Base-by-base conservation (phyloP, 2,888 invertebrate species). In the Brenthis ino region DNA sequence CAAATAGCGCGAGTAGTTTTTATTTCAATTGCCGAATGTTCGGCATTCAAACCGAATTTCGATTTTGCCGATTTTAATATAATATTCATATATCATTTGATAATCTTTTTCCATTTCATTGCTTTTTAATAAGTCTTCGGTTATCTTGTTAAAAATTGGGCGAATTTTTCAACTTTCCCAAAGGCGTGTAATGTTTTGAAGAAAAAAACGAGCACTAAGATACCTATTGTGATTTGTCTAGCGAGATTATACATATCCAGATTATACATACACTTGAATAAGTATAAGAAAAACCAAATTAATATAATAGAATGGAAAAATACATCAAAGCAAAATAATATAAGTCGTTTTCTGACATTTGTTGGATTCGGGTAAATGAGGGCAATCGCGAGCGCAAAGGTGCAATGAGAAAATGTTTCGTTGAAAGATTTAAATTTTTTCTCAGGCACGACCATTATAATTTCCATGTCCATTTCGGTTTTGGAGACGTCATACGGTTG, bases 311-410 rank as follows among this genome's bases (percentile, higher is more conserved):
- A 78, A 51, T 84, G 82, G 0, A 85, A 60, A 0, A 70, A 8
- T 2, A 84, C 55, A 2, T 84, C 74, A 0, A 77, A 4, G 0
- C 73, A 55, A n/a, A 82, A 78, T 1, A 78, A 20, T 1, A 77
- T 13, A 3, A 67, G 56, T 74, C 86, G 80, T 56, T 72, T 77
- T 0, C 75, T 58, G n/a, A 72, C 6, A 8, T 82, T 87, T 1
- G 69, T 72, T 68, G 77, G 79, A 65, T 88, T 89, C 2, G 89
- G 89, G 61, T 88, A 89, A 0, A 89, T 75, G 8, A 85, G 79
- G 37, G 83, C 82, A 13, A 85, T 70, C 1, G 85, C 86, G 8
- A 89, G 74, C 0, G 82, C 81, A 67, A 88, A 87, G 4, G 87
- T 79, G 68, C 88, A 88, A 16, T 82, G 70, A 43, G 79, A 76